Conservation (phyloP, 2,113 vertebrate genomes). For the Hydrochoerus hydrochaeris region DNA sequence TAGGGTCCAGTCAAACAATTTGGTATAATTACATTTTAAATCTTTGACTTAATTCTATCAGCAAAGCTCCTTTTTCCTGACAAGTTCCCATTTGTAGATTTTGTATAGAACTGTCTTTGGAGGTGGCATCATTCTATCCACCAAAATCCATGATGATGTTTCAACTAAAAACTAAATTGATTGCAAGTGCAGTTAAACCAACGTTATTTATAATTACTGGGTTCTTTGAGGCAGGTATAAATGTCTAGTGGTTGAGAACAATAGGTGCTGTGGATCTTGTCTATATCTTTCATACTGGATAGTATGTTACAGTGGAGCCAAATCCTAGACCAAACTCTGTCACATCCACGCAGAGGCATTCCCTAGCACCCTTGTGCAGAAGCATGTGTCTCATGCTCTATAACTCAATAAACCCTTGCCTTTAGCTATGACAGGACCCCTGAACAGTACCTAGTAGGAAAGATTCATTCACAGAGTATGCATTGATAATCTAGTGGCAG, state of each 20-base stretch:
- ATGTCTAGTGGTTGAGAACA: neutral
- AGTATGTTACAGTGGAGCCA: neutral
- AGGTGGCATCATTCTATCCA: neutral
- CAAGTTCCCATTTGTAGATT: neutral
- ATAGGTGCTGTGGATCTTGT: neutral
- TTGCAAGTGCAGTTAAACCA: neutral
- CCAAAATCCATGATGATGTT: neutral
- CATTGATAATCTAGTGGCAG: neutral
- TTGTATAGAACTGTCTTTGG: neutral
- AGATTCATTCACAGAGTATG: neutral
- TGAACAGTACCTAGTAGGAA: neutral
- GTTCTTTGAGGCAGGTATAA: neutral
- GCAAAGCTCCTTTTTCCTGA: neutral
- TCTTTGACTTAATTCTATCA: neutral
- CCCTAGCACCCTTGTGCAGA: neutral
- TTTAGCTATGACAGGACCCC: fast-evolving
- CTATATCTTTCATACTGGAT: neutral
- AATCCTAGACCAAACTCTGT: neutral
- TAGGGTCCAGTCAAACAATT: neutral
- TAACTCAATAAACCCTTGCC: fast-evolving
- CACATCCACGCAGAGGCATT: neutral
- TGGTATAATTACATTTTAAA: neutral
- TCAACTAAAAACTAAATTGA: neutral
- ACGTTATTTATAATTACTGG: neutral
- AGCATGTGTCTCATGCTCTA: neutral